phyloP scores from a whole-genome alignment of 2,888 invertebrate genomes.

The Cordilura impudica region DNA sequence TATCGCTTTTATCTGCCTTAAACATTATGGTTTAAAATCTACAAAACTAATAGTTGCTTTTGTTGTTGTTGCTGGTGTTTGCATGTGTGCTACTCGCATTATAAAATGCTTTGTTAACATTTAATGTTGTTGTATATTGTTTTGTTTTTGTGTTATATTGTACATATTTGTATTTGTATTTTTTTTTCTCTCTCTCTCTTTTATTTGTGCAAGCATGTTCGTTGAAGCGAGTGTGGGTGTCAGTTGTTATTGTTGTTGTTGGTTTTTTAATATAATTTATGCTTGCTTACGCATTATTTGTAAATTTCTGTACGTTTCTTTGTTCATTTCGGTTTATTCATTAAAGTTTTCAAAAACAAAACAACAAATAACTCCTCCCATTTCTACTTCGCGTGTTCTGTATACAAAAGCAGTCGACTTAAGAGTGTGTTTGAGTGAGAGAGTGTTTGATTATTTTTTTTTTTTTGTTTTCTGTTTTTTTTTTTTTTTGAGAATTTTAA shows the following conservation, averaged over 20 bases:
- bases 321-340: background rate
- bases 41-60: slow-evolving; percentile 14
- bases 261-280: slow-evolving; percentile 45
- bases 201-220: background rate
- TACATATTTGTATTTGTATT: slow-evolving; percentile 1
- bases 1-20: slow-evolving; percentile 61
- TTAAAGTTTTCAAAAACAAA: background rate
- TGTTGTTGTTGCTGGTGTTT: background rate
- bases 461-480: background rate
- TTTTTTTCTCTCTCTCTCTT: no score
- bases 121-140: background rate
- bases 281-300: slow-evolving; percentile 34
- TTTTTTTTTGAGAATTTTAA: background rate
- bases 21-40: slow-evolving; percentile 54
- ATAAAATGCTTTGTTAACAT: background rate
- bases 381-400: background rate
- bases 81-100: background rate
- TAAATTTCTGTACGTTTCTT: slow-evolving; percentile 13
- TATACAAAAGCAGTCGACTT: background rate
- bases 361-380: background rate
- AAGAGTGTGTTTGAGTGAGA: no score
- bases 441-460: no score
- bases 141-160: background rate
- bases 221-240: background rate
- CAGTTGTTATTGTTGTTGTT: background rate